Evolutionary conservation across 2,113 vertebrate genomes (phyloP), one percentile per base, ranked within the genome.

Genomic region (Colistium nudipinnis): DNA sequence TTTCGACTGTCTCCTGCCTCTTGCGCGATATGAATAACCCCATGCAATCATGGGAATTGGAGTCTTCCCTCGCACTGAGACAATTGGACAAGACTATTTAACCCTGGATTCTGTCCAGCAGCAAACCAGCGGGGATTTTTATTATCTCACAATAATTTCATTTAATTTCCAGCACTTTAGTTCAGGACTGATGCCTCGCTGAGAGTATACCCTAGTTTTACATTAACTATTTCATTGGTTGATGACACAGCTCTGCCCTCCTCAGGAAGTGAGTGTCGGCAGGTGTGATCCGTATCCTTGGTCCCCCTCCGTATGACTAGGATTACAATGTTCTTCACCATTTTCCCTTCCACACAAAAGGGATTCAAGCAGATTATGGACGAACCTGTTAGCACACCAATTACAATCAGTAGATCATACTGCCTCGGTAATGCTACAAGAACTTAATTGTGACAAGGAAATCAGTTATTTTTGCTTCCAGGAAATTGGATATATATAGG

Each of bases 11-110:
- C 75, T 87, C 70, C 72, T 74, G 69, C 79, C 82, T 86, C 82
- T 82, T 70, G 76, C 74, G 85, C 86, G 81, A 84, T 14, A 20
- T 70, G 78, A 83, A 77, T 80, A 82, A 82, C 54, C 88, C 90
- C 91, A 87, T 90, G 88, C 83, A 91, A 76, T 48, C 87, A 89
- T 89, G 91, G 91, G 91, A 90, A 83, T 82, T 86, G 70, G 85
- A 90, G 87, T 93, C 90, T 91, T 90, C 88, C 89, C 83, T 85
- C 78, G 80, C 90, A 92, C 92, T 91, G 89, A 92, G 87, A 89
- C 86, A 78, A 85, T 76, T 86, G 66, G 87, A 93, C 86, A 78
- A 80, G 80, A 88, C 82, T 80, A 61, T 84, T 76, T 72, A 81
- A 83, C 77, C 67, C 68, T 84, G 81, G 77, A 75, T 76, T 86